Evolutionary conservation across 2,797 vertebrate genomes (phyloP).

Genomic region (Mus caroli): DNA sequence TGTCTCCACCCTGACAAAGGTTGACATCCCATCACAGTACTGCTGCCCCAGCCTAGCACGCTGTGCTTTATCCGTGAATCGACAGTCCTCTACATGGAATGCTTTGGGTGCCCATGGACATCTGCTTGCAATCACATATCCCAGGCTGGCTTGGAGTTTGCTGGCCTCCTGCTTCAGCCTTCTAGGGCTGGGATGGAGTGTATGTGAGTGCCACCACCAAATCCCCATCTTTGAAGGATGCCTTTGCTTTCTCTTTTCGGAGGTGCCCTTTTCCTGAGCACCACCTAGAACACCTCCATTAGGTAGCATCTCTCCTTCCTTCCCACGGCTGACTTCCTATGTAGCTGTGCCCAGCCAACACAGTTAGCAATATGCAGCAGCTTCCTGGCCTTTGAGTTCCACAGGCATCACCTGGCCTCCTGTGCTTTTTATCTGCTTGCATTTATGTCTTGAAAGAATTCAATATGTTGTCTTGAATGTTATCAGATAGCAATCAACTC

Average conservation of each 20-base stretch:
- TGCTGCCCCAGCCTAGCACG: neutral
- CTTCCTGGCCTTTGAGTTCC: conserved; percentile 8
- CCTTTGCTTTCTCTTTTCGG: neutral
- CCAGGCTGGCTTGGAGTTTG: neutral
- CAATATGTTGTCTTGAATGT: neutral
- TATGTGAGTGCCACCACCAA: neutral
- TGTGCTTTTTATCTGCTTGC: neutral
- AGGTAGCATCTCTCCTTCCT: neutral
- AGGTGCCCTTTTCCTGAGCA: neutral
- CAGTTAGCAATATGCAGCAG: no score
- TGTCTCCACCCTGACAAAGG: neutral
- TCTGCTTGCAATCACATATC: neutral
- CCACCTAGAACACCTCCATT: neutral
- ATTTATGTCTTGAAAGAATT: conserved; percentile 52
- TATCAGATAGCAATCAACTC: conserved; percentile 33
- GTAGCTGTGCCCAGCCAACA: neutral
- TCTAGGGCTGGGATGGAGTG: neutral
- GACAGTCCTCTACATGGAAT: neutral
- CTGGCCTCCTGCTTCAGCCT: neutral
- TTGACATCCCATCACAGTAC: neutral
- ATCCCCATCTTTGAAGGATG: neutral
- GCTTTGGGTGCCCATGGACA: neutral
- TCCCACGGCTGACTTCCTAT: neutral
- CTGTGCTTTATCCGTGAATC: neutral
- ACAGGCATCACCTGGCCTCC: neutral